Evolutionary conservation across 2,888 invertebrate species (phyloP), one percentile per base, ranked within the genome.

Genomic region (Nephrotoma flavescens): DNA sequence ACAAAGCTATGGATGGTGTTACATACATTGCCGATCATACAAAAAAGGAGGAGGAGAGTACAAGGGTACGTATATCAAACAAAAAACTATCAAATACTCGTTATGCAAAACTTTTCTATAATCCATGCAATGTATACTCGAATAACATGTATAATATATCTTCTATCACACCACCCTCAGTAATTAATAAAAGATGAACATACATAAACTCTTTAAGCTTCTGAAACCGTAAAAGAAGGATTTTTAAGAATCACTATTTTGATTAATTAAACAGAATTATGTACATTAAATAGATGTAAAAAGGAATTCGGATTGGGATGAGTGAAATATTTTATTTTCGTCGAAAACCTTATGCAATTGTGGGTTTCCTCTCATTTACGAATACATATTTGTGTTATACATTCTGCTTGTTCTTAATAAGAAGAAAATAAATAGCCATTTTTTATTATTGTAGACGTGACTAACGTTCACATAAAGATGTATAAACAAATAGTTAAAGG

Each of bases 1-100:
- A 96, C 92, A 97, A 97, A 92, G 97, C 97, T 89, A 97, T 97
- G 91, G 97, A 97, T 91, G 97, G 97, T 88, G 97, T 97, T 89
- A 94, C 96, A 90, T 97, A 97, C 91, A 97, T 97, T 90, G 97
- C 97, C 86, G 97, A 97, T 92, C 97, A 97, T 92, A 97, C 97
- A 87, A 95, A 96, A 90, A 95, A 97, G 90, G 97, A 97, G 92
- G 97, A 97, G 92, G 97, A 97, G 91, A 96, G 97, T 87, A 97
- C 96, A 87, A 94, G 96, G 94, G 97, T 97, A 91, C 93, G 93
- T 57, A 57, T 57, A 57, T 57, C 15, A 15, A 9, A 71, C 31
- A 71, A 71, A 31, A 52, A 57, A 57, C 52, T 57, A 57, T 71
- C 31, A 71, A 71, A 31, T 31, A 31, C 31, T 31, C 31, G 31